These are phyloP conservation scores for Motacilla alba DNA, from an alignment of 2,113 vertebrate genomes.

Conservation along the genomic window DNA sequence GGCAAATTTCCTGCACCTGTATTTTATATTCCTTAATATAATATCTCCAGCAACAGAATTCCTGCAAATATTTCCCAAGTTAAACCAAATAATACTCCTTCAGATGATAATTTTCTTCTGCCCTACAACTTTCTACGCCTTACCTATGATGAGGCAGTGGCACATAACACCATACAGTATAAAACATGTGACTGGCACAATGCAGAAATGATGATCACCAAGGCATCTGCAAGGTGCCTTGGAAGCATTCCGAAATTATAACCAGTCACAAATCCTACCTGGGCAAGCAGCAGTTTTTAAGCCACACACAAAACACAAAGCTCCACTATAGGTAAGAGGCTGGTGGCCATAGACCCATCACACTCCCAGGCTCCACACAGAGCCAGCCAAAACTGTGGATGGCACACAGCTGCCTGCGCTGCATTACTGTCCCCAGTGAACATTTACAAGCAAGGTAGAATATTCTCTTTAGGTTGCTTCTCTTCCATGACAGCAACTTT, in stretches of 20 bases:
- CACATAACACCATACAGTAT: fast-evolving
- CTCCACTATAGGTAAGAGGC: neutral
- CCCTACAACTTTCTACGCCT: neutral
- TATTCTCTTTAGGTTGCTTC: neutral
- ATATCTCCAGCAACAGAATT: neutral
- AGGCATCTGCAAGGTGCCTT: neutral
- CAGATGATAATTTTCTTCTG: neutral
- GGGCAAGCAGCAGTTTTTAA: neutral
- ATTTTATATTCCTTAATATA: neutral
- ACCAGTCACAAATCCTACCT: neutral
- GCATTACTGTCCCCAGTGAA: fast-evolving
- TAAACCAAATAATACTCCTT: neutral
- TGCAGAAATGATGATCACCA: fast-evolving
- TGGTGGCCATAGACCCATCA: neutral
- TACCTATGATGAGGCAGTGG: fast-evolving
- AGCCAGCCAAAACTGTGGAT: neutral
- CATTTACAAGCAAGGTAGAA: fast-evolving
- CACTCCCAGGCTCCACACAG: fast-evolving
- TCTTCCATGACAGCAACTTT: neutral
- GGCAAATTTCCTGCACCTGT: neutral
- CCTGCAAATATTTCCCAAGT: neutral
- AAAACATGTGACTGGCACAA: neutral
- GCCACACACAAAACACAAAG: neutral
- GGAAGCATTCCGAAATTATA: neutral
- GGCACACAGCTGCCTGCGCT: neutral